Evolutionary conservation across 2,797 vertebrate genomes (phyloP).

Genomic region (Sylvilagus floridanus): DNA sequence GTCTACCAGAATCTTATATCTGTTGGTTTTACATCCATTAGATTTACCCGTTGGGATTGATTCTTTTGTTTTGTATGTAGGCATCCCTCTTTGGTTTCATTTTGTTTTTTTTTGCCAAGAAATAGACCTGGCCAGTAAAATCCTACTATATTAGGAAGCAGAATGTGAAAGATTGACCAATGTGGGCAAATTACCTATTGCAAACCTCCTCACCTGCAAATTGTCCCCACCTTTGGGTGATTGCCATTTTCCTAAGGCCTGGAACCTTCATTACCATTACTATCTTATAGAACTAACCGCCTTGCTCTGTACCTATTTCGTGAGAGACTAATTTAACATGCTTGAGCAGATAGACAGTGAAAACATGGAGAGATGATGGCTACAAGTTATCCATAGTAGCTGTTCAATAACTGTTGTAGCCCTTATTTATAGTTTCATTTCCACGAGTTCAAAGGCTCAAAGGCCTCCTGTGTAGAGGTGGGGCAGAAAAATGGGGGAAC

Average conservation of each 20-base stretch:
- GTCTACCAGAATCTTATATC: background rate
- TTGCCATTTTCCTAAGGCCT: background rate
- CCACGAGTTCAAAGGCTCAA: background rate
- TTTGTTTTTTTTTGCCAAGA: constrained; percentile 53
- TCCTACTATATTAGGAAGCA: background rate
- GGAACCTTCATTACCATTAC: background rate
- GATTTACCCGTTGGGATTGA: background rate
- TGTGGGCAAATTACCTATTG: background rate
- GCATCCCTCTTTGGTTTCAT: constrained; percentile 2
- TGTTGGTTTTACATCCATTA: background rate
- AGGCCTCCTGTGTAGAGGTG: background rate
- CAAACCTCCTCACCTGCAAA: constrained; percentile 21
- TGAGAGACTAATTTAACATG: background rate
- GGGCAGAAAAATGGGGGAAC: background rate
- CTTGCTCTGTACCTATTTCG: background rate
- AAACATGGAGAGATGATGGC: background rate
- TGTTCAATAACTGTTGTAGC: background rate
- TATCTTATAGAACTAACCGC: background rate
- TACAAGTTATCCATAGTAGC: background rate
- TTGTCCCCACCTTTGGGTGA: background rate
- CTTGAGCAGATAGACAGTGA: background rate
- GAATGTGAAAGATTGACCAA: background rate
- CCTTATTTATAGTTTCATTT: background rate
- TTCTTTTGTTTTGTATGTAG: constrained; percentile 20
- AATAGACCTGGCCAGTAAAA: constrained; percentile 6